phyloP scores from a whole-genome alignment of 1,140 invertebrate genomes.

The Temnothorax nylanderi region DNA sequence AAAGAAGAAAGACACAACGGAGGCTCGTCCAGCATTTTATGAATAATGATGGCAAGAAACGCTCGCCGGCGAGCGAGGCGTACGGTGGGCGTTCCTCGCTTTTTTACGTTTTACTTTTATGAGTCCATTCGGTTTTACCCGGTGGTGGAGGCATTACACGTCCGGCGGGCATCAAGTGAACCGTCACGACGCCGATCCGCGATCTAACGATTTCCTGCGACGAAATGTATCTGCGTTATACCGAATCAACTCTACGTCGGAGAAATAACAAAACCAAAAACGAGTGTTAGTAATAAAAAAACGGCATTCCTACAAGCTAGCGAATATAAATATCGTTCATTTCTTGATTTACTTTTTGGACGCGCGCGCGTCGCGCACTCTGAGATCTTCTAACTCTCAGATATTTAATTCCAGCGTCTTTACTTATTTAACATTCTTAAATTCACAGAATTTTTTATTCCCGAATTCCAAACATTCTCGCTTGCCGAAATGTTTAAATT shows the following conservation, averaged over 20 bases:
- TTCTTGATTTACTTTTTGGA: neutral
- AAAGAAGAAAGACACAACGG: constrained; percentile 55
- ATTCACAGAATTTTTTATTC: neutral
- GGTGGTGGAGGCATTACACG: constrained; percentile 56
- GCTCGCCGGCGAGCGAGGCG: constrained; percentile 55
- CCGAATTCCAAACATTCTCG: neutral
- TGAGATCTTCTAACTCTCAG: neutral
- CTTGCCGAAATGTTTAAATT: neutral
- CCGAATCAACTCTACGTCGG: neutral
- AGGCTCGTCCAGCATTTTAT: constrained; percentile 71
- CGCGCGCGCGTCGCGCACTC: too few species aligned
- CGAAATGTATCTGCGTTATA: constrained; percentile 46
- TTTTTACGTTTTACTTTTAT: constrained; percentile 73
- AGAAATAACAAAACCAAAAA: neutral
- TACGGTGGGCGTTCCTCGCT: constrained; percentile 72
- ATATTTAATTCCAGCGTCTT: neutral
- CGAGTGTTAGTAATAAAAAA: neutral
- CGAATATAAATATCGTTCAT: too few species aligned
- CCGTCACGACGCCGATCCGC: constrained; percentile 63
- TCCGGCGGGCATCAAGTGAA: constrained; percentile 73
- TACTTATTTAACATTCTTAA: neutral
- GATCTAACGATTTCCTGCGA: constrained; percentile 74
- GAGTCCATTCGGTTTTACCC: constrained; percentile 65
- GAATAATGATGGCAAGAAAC: constrained; percentile 79
- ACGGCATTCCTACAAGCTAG: neutral